Base-by-base conservation (phyloP, 2,888 invertebrate species). In the Biston betularia region DNA sequence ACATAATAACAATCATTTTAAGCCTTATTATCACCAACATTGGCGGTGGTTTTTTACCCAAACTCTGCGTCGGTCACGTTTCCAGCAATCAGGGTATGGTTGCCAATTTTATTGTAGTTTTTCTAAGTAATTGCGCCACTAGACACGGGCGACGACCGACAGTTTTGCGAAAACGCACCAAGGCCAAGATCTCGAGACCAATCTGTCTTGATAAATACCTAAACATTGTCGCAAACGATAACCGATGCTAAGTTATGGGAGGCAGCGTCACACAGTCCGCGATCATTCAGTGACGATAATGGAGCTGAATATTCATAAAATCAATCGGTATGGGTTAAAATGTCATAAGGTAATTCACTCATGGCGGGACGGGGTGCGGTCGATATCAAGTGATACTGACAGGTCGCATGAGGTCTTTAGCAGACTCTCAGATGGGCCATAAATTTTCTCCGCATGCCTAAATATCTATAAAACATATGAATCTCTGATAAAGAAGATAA, bases 131-230 rank as follows among this genome's bases (percentile, higher is more conserved):
- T 62, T 81, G 77, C 73, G 66, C 68, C 65, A 74, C 75, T 82
- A 61, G 65, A 82, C 79, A 82, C 34, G 89, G 86, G 84, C 85
- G 80, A 77, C 79, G 86, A 85, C 87, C 87, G 75, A 34, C 81
- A 76, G 86, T 75, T 89, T 89, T 85, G 88, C 89, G 89, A 89
- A 90, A 90, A 83, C 77, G 68, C 75, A 75, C 77, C 89, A 92
- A 92, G 92, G 92, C 84, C 87, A 74, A 78, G 81, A 77, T 81
- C 83, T 86, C 89, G 92, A 87, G 85, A 89, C 92, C 87, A 92
- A 92, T 92, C 87, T 87, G 85, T 85, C 84, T 83, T 83, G 48
- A 64, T 71, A 70, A 67, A 68, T 68, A 71, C 63, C 59, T 59
- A 66, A n/a, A 55, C 24, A 35, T 14, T 60, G 65, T 53, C 66